A percentile compares a stretch with the other conserved stretches of the same genome.
These are phyloP conservation scores for Orientallactaga bullata DNA, from an alignment of 2,113 vertebrate species.

Conservation along the genomic window DNA sequence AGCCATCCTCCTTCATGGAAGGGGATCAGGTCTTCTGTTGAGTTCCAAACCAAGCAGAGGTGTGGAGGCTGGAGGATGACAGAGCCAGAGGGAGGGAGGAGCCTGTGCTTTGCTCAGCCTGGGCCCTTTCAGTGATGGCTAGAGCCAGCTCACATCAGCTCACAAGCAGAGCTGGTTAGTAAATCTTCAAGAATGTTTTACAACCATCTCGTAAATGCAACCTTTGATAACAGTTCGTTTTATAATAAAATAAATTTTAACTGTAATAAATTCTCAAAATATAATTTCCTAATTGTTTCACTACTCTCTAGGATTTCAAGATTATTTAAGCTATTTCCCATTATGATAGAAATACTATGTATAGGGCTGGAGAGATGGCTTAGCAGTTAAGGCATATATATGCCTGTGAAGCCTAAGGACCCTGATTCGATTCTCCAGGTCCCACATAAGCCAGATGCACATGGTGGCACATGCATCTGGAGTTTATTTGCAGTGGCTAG, in stretches of 20 bases:
- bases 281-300: not conserved
- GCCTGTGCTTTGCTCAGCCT: not conserved
- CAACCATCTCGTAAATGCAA: not conserved
- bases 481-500: too few species aligned
- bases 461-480: too few species aligned
- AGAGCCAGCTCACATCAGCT: not conserved
- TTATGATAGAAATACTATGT: not conserved
- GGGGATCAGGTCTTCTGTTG: not conserved
- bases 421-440: too few species aligned
- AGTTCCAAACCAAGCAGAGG: not conserved
- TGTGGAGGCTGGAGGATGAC: not conserved
- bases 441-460: too few species aligned
- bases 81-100: not conserved
- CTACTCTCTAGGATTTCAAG: not conserved
- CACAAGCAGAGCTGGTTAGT: not conserved
- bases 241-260: not conserved
- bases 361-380: too few species aligned
- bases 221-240: not conserved
- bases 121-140: not conserved
- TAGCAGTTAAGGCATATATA: too few species aligned
- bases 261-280: not conserved
- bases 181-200: slow-evolving; percentile 24
- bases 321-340: not conserved
- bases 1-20: not conserved
- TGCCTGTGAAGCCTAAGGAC: too few species aligned